These are phyloP conservation scores for Clistopyga incitator DNA, from an alignment of 2,888 invertebrate species.

Conservation along the genomic window DNA sequence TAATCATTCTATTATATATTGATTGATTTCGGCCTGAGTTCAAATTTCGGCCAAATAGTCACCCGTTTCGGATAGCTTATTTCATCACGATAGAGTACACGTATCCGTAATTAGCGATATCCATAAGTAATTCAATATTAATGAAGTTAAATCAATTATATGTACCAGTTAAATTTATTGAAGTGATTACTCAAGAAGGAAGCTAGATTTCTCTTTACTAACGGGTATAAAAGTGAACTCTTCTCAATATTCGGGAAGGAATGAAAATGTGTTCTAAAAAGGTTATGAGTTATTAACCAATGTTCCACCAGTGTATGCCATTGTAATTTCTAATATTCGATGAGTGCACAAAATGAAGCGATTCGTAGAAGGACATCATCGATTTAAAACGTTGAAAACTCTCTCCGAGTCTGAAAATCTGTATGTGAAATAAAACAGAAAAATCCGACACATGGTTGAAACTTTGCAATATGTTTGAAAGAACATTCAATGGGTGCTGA, in stretches of 20 bases:
- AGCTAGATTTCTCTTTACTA: neutral
- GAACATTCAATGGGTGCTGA: neutral
- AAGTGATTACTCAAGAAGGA: neutral
- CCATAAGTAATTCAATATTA: neutral
- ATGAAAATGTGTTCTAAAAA: no score
- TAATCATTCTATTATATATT: no score
- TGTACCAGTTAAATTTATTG: conserved; percentile 2
- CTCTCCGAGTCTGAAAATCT: neutral
- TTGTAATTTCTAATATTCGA: no score
- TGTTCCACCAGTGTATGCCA: no score
- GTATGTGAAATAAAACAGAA: neutral
- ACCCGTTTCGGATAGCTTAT: neutral
- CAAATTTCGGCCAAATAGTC: no score
- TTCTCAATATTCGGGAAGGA: no score
- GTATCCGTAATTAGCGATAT: neutral
- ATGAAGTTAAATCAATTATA: neutral
- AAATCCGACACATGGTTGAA: neutral
- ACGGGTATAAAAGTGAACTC: neutral
- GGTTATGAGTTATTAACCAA: no score
- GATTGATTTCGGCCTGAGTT: no score
- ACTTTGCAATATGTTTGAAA: neutral
- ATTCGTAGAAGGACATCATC: no score
- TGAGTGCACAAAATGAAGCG: no score
- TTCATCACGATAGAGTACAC: neutral
- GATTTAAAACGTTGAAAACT: neutral